phyloP scores from a whole-genome alignment of 2,113 vertebrate species.

The Danionella cerebrum region DNA sequence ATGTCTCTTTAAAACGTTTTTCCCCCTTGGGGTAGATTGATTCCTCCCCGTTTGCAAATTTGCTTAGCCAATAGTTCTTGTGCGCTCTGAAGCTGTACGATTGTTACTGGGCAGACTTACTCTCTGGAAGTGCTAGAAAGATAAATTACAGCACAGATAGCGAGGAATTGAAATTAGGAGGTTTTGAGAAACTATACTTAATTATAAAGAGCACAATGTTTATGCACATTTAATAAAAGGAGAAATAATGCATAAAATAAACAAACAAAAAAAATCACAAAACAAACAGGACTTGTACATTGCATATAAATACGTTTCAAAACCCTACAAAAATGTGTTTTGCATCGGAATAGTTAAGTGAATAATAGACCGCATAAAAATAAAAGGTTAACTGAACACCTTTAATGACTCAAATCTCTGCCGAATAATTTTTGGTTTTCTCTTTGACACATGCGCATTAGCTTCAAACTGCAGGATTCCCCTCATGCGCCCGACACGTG shows the following conservation, averaged over 20 bases:
- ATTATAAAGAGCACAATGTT: background rate
- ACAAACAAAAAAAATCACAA: no score
- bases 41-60: constrained; percentile 73
- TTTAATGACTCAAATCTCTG: background rate
- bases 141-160: no score
- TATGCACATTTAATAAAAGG: background rate
- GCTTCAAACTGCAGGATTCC: background rate
- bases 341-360: no score
- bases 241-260: background rate
- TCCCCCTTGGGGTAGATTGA: constrained; percentile 48
- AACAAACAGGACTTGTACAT: no score
- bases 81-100: constrained; percentile 71
- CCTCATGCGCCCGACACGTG: background rate
- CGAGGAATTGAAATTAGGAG: background rate
- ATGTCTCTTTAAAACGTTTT: constrained; percentile 70
- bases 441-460: background rate
- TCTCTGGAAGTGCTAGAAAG: background rate
- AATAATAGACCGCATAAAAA: background rate
- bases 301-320: no score
- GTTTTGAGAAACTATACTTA: no score
- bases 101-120: constrained; percentile 94
- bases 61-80: constrained; percentile 91
- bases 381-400: background rate
- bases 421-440: background rate
- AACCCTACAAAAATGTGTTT: no score